Conservation (phyloP, 2,888 invertebrate genomes). For the Salpingus planirostris region DNA sequence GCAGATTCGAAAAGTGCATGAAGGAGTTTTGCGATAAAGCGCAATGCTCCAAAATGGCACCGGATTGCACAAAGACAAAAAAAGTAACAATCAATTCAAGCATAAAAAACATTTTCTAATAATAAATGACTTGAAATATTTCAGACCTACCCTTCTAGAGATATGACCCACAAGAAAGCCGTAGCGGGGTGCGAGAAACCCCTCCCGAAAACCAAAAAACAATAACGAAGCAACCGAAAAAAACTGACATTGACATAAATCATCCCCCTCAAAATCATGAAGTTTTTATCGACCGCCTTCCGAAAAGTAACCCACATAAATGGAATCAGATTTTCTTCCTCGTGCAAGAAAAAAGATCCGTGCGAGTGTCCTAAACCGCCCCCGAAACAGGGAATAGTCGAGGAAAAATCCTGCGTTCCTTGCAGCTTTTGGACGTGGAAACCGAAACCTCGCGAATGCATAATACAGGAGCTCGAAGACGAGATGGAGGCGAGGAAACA, state of each 20-base stretch:
- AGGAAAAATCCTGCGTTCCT: slow-evolving; percentile 21
- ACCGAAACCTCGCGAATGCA: slow-evolving; percentile 22
- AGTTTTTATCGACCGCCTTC: neutral
- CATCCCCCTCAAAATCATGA: neutral
- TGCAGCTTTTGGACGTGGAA: slow-evolving; percentile 24
- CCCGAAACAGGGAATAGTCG: slow-evolving; percentile 4
- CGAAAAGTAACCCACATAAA: slow-evolving; percentile 8
- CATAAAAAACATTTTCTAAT: no score
- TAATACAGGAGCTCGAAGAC: slow-evolving; percentile 4
- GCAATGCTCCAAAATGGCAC: slow-evolving; percentile 8
- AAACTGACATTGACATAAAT: neutral
- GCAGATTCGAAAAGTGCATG: slow-evolving; percentile 17
- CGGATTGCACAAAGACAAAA: neutral
- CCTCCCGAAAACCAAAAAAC: no score
- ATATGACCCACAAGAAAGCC: slow-evolving; percentile 18
- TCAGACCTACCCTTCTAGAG: slow-evolving; percentile 22
- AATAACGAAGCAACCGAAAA: neutral
- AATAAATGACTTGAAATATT: no score
- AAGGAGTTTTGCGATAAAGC: slow-evolving; percentile 6
- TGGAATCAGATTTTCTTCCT: no score
- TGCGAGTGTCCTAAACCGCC: slow-evolving; percentile 11
- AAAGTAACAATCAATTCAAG: no score
- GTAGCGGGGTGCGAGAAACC: slow-evolving; percentile 19
- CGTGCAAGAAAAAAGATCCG: neutral
- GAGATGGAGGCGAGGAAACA: neutral